phyloP scores from a whole-genome alignment of 2,797 vertebrate genomes.

The Loris lydekkerianus region DNA sequence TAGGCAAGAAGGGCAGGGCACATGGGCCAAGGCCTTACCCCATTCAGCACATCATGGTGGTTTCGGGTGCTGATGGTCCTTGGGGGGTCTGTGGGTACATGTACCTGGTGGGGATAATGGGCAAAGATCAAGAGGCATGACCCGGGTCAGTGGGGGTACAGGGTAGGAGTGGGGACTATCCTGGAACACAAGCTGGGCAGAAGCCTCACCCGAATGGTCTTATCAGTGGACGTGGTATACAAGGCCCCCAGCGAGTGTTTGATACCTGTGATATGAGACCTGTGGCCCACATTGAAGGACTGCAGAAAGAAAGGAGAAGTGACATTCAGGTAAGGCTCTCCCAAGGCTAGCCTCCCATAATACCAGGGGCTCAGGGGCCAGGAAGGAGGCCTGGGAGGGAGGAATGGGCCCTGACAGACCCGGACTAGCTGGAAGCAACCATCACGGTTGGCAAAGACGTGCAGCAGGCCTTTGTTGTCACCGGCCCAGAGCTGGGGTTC shows the following conservation, averaged over 20 bases:
- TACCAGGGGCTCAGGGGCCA: not conserved
- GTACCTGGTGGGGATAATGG: conserved; percentile 88
- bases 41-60: conserved; percentile 90
- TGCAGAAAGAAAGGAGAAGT: not conserved
- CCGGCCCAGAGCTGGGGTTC: conserved; percentile 94
- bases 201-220: conserved; percentile 91
- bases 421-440: conserved; percentile 90
- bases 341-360: not conserved
- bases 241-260: conserved; percentile 92
- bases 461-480: conserved; percentile 93
- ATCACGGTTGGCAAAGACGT: conserved; percentile 90
- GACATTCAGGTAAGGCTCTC: not conserved
- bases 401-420: conserved; percentile 76
- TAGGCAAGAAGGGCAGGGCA: fast-evolving
- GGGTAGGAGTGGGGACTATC: not conserved
- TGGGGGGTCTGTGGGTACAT: conserved; percentile 94
- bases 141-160: fast-evolving
- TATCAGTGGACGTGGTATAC: conserved; percentile 95
- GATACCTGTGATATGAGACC: conserved; percentile 93
- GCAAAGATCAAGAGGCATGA: not conserved
- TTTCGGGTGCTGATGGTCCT: conserved; percentile 92
- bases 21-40: conserved; percentile 87
- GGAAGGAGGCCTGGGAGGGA: not conserved
- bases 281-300: conserved; percentile 94
- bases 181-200: not conserved